These are phyloP conservation scores for Saxicola maurus DNA, from an alignment of 2,797 vertebrate species.

Conservation along the genomic window DNA sequence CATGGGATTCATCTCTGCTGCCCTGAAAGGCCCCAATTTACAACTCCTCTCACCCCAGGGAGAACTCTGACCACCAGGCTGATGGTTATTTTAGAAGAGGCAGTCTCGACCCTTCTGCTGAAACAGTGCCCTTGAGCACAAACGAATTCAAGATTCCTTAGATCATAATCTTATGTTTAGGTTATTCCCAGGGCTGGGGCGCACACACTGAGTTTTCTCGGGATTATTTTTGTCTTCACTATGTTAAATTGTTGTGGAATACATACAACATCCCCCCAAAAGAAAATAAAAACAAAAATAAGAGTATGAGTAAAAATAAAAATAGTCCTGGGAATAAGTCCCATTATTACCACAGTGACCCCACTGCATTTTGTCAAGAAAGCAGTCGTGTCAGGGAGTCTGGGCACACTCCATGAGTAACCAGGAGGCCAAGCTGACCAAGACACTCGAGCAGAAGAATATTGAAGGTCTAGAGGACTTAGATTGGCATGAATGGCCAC, in stretches of 20 bases:
- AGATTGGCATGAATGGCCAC: not conserved
- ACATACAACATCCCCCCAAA: not conserved
- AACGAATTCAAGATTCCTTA: slow-evolving; percentile 46
- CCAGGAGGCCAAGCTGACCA: not conserved
- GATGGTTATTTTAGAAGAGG: slow-evolving; percentile 36
- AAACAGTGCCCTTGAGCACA: slow-evolving; percentile 53
- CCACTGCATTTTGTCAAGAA: not conserved
- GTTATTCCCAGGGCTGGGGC: slow-evolving; percentile 31
- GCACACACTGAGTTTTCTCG: not conserved
- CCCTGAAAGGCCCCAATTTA: slow-evolving; percentile 46
- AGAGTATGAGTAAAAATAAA: not conserved
- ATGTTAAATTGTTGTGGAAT: not conserved
- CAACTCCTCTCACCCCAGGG: slow-evolving; percentile 11
- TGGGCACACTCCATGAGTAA: not conserved
- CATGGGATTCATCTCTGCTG: slow-evolving; percentile 41
- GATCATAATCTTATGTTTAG: slow-evolving; percentile 46
- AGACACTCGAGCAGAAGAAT: not conserved
- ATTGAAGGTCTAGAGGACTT: not conserved
- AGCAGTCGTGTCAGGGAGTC: not conserved
- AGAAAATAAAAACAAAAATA: not conserved
- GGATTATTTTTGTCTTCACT: not conserved
- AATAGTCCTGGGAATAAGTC: not conserved
- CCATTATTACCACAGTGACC: not conserved
- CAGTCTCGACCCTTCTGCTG: slow-evolving; percentile 38
- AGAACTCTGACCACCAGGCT: slow-evolving; percentile 26